Percentiles rank a stretch among this genome's conserved stretches.
Conservation (phyloP, 2,888 invertebrate genomes). For the Cheiracanthium punctorium region DNA sequence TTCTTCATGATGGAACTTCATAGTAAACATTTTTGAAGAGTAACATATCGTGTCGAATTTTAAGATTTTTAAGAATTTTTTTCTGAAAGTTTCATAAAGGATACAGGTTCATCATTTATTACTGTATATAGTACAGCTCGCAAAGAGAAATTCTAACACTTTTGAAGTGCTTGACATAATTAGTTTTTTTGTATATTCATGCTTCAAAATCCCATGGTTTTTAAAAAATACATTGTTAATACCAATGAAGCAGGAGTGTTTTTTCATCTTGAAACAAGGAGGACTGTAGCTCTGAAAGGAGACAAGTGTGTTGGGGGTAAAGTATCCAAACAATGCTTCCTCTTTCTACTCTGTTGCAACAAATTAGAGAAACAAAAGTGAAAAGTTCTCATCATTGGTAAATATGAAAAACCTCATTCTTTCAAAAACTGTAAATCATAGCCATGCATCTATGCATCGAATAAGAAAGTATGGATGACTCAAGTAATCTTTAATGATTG, state of each 20-base stretch:
- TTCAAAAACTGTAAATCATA: constrained; percentile 3
- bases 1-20: too few species aligned
- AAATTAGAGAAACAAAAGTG: not conserved
- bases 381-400: not conserved
- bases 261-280: constrained; percentile 1
- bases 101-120: too few species aligned
- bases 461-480: not conserved
- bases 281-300: not conserved
- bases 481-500: constrained; percentile 12
- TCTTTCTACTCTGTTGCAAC: not conserved
- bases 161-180: too few species aligned
- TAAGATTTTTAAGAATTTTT: too few species aligned
- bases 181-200: too few species aligned
- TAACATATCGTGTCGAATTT: too few species aligned
- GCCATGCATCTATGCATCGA: not conserved
- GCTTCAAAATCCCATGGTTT: too few species aligned
- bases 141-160: too few species aligned
- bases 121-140: too few species aligned
- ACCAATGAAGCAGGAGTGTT: constrained; percentile 4
- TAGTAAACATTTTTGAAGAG: too few species aligned
- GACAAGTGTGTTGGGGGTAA: constrained; percentile 8
- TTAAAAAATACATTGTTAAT: too few species aligned
- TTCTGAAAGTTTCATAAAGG: too few species aligned
- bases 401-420: not conserved
- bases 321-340: not conserved